These are phyloP conservation scores for Cyanistes caeruleus DNA, from an alignment of 2,113 vertebrate species.

Conservation along the genomic window DNA sequence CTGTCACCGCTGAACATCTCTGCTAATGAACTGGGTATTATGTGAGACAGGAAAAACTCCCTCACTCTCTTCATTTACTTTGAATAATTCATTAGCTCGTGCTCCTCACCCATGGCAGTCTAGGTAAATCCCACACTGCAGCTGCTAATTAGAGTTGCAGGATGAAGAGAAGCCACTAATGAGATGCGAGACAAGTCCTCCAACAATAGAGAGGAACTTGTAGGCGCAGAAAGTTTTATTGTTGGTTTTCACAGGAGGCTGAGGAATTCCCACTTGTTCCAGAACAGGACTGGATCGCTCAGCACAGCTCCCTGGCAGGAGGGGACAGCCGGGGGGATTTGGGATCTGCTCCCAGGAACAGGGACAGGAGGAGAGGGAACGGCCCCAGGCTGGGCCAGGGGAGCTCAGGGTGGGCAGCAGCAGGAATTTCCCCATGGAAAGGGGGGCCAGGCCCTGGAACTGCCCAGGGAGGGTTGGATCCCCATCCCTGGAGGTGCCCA, in stretches of 20 bases:
- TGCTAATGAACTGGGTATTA: constrained; percentile 35
- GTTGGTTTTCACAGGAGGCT: not conserved
- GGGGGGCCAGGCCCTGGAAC: rapidly evolving
- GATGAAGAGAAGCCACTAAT: constrained; percentile 49
- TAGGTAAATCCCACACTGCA: constrained; percentile 50
- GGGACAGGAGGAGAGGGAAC: not conserved
- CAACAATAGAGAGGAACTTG: not conserved
- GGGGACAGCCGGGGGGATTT: not conserved
- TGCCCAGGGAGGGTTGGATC: not conserved
- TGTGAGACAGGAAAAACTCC: constrained; percentile 33
- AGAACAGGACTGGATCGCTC: not conserved
- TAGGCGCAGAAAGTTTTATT: not conserved
- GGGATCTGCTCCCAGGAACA: not conserved
- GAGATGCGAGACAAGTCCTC: constrained; percentile 28
- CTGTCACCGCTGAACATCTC: constrained; percentile 34
- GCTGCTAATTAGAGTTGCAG: constrained; percentile 58
- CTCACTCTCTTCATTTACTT: constrained; percentile 47
- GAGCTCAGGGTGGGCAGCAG: rapidly evolving
- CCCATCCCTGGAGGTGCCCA: not conserved
- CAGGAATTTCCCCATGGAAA: not conserved
- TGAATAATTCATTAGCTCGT: constrained; percentile 67
- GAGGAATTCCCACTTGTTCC: not conserved
- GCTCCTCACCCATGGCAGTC: constrained; percentile 47
- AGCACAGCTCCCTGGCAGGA: not conserved
- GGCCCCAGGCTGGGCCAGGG: not conserved